Conservation (phyloP, 2,113 vertebrate species). For the Cettia cetti region DNA sequence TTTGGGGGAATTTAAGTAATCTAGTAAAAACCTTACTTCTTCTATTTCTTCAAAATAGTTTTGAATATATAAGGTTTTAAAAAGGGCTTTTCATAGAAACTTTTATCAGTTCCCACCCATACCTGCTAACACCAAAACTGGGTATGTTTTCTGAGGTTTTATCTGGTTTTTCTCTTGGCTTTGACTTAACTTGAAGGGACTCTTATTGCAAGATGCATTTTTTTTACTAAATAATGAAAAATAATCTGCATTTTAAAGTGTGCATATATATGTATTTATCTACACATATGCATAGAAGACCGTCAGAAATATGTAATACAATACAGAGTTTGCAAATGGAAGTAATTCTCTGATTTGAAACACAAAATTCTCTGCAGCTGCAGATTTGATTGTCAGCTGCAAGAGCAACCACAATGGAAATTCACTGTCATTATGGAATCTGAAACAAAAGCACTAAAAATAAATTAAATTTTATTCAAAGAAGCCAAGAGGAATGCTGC, state of each 20-base stretch:
- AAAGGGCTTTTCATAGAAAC: background rate
- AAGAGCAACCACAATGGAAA: background rate
- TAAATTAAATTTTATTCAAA: background rate
- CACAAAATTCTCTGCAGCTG: background rate
- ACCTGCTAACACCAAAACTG: background rate
- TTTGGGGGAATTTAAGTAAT: background rate
- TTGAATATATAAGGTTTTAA: background rate
- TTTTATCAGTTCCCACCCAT: background rate
- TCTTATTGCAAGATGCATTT: background rate
- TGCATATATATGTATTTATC: rapidly evolving
- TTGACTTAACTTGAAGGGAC: background rate
- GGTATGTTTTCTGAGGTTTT: background rate
- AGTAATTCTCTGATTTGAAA: background rate
- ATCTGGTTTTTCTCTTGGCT: background rate
- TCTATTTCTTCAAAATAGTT: background rate
- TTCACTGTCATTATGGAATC: background rate
- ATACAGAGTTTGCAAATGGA: background rate
- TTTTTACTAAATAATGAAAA: background rate
- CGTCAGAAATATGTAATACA: background rate
- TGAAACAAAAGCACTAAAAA: slow-evolving; percentile 9
- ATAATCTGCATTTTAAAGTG: background rate
- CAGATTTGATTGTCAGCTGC: background rate
- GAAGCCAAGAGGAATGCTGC: background rate
- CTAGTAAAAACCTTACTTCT: background rate
- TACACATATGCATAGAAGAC: background rate